Evolutionary conservation across 2,888 invertebrate species (phyloP).

Genomic region (Acrobasis repandana): DNA sequence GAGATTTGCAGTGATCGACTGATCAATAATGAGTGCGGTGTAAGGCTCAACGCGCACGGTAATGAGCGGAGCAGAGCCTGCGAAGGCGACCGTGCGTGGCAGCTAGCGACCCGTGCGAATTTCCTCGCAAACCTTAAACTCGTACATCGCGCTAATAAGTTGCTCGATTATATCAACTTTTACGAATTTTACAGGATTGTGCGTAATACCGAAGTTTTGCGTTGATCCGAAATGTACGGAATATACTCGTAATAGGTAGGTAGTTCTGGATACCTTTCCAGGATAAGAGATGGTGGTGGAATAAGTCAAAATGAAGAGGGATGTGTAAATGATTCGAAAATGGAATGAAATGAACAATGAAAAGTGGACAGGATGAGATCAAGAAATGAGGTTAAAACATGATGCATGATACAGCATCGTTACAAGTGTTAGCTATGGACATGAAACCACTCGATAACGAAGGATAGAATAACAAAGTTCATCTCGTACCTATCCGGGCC

Average conservation of each 20-base stretch:
- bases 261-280: too few species aligned
- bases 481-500: conserved; percentile 9
- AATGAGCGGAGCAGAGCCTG: conserved; percentile 59
- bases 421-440: too few species aligned
- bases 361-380: too few species aligned
- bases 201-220: background rate
- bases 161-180: background rate
- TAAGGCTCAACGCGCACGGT: conserved; percentile 52
- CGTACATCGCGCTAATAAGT: conserved; percentile 26
- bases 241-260: too few species aligned
- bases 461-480: conserved; percentile 19
- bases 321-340: too few species aligned
- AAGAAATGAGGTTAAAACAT: too few species aligned
- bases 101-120: conserved; percentile 69
- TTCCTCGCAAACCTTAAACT: conserved; percentile 49
- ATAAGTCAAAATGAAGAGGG: too few species aligned
- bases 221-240: too few species aligned
- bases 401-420: too few species aligned
- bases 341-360: too few species aligned
- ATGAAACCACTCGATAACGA: conserved; percentile 7
- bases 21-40: conserved; percentile 42
- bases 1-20: conserved; percentile 30
- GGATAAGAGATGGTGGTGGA: too few species aligned
- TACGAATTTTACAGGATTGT: background rate
- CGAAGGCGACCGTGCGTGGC: conserved; percentile 72